Evolutionary conservation across 2,888 invertebrate genomes (phyloP), one percentile per base, ranked within the genome.

Genomic region (Agrenia bidenticulata): DNA sequence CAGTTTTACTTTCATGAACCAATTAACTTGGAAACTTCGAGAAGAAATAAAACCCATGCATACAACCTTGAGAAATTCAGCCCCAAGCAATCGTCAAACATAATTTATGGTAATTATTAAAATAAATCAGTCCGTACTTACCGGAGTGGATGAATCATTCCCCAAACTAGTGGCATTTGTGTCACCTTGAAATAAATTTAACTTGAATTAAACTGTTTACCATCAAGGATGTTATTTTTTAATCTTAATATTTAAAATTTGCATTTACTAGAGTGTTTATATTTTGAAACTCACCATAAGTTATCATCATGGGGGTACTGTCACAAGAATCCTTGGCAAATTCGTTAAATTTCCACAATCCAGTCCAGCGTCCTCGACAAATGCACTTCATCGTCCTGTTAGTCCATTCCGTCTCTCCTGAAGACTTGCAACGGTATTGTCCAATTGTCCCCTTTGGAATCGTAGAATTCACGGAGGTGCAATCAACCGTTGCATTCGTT

Each of bases 331-430:
- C 19, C 27, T 53, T 60, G 4, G 69, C 65, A 27, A 65, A 67
- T 27, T 69, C 61, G 61, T 65, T 69, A 39, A 69, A 72, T 13
- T 61, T 63, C 1, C 56, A 39, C 19, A 72, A 21, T 13, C 72
- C 72, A 51, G 41, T 61, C 72, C 72, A 72, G 45, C 63, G 61
- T 15, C 72, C 72, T 49, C 57, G 60, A 58, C 72, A 72, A n/a
- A 64, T 59, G 54, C 72, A 72, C 4, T 49, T 49, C 13, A 72
- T 21, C 13, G 63, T 69, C 1, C 57, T 15, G 15, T 63, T 50
- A 17, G 66, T 61, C 11, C 55, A 61, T 13, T 50, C 57, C 1
- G 45, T 17, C 39, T 58, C 61, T 5, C 27, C 42, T 11, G 27
- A 41, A 17, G 49, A 57, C 24, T 60, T 51, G 26, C 72, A 72